Conservation (phyloP, 1,140 invertebrate species). For the Popillia japonica region DNA sequence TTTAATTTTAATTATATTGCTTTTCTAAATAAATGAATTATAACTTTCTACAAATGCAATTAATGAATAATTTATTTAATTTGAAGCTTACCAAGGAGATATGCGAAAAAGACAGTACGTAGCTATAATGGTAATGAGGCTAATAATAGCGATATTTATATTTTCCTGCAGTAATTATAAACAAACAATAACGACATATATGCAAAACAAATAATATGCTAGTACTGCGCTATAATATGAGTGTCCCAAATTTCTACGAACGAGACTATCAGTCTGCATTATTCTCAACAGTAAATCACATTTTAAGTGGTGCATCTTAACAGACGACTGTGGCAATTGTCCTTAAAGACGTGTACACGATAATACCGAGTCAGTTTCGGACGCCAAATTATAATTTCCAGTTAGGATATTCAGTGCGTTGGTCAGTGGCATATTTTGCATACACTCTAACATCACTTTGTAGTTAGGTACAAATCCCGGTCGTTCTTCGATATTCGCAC, state of each 20-base stretch:
- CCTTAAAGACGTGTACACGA: background rate
- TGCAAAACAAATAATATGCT: background rate
- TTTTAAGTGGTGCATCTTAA: slow-evolving; percentile 15
- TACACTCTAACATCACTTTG: background rate
- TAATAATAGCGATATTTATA: background rate
- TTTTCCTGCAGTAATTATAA: background rate
- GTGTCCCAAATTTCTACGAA: slow-evolving; percentile 13
- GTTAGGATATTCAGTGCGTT: background rate
- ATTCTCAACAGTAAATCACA: background rate
- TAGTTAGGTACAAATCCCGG: slow-evolving; percentile 8
- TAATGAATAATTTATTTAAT: background rate
- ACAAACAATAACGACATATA: background rate
- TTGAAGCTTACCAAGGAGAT: background rate
- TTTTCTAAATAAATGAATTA: background rate
- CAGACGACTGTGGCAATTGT: slow-evolving; percentile 6
- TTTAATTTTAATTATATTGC: background rate
- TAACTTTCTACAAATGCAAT: background rate
- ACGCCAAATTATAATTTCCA: slow-evolving; percentile 6
- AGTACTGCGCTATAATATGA: background rate
- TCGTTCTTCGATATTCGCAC: slow-evolving; percentile 15
- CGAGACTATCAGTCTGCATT: background rate
- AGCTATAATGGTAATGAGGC: background rate
- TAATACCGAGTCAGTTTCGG: slow-evolving; percentile 3
- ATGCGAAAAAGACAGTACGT: background rate
- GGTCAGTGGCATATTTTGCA: slow-evolving; percentile 9